These are phyloP conservation scores for Caenorhabditis auriculariae DNA, from an alignment of 2,888 invertebrate species.

Conservation along the genomic window DNA sequence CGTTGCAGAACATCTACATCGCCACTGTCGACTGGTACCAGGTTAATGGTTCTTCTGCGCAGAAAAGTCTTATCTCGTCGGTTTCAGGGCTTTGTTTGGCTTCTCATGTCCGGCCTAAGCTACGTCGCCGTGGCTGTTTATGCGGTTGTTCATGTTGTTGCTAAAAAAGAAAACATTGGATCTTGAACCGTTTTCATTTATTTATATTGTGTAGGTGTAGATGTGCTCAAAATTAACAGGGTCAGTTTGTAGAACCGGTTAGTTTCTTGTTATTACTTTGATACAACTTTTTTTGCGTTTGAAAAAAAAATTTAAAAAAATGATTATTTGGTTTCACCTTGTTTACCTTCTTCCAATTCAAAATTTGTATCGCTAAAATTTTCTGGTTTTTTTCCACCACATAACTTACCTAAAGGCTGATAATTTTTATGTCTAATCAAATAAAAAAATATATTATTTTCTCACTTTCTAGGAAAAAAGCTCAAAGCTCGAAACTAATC, in stretches of 20 bases:
- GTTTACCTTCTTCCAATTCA: no score
- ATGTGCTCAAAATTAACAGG: no score
- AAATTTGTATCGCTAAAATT: no score
- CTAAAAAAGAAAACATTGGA: conserved; percentile 45
- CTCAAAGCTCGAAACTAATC: not conserved
- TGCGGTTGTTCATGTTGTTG: conserved; percentile 44
- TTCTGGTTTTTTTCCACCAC: not conserved
- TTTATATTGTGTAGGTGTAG: not conserved
- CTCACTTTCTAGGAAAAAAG: not conserved
- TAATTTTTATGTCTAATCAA: not conserved
- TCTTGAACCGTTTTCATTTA: conserved; percentile 12
- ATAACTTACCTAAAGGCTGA: not conserved
- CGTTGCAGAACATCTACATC: conserved; percentile 55
- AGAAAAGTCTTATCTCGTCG: no score
- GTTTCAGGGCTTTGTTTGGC: conserved; percentile 56
- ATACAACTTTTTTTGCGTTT: no score
- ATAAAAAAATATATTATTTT: not conserved
- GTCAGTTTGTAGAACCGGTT: no score
- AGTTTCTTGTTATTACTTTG: no score
- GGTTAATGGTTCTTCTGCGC: conserved; percentile 20
- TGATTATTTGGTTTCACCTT: no score
- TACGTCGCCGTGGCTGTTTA: conserved; percentile 46
- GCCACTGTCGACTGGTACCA: conserved; percentile 59
- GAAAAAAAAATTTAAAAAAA: no score
- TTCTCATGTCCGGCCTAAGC: conserved; percentile 47